These are phyloP conservation scores for Polietes domitor DNA, from an alignment of 2,888 invertebrate species.

Conservation along the genomic window DNA sequence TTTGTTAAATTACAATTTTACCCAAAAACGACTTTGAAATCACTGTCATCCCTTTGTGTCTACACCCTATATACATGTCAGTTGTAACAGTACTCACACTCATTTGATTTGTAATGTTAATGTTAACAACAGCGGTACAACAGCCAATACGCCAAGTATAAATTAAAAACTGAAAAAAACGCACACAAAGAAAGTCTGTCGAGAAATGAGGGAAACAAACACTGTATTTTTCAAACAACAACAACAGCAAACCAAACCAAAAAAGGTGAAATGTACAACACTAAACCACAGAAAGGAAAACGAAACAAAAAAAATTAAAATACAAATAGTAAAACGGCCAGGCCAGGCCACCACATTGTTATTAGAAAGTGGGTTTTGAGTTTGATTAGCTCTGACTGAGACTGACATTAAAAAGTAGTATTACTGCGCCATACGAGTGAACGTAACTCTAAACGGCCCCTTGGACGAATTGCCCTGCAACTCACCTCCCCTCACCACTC, in stretches of 20 bases:
- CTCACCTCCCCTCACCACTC: no score
- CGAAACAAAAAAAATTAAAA: no score
- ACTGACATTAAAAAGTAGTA: not conserved
- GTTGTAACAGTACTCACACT: not conserved
- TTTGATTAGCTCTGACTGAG: not conserved
- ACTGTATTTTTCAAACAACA: not conserved
- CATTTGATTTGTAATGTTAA: conserved; percentile 4
- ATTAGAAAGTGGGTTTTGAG: conserved; percentile 39
- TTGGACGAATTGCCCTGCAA: no score
- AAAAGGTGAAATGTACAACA: conserved; percentile 19
- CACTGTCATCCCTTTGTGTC: not conserved
- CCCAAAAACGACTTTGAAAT: no score
- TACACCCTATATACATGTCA: not conserved
- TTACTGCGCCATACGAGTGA: no score
- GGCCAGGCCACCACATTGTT: not conserved
- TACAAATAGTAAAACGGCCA: no score
- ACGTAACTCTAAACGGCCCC: no score
- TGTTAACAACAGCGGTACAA: not conserved
- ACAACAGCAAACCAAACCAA: not conserved
- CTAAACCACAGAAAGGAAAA: not conserved
- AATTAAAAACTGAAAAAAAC: not conserved
- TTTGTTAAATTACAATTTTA: no score
- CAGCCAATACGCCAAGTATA: not conserved
- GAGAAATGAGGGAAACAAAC: not conserved
- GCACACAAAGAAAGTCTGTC: not conserved